Percentiles rank a stretch among this genome's conserved stretches.
Evolutionary conservation across 2,113 vertebrate genomes (phyloP).

Genomic region (Indri indri): DNA sequence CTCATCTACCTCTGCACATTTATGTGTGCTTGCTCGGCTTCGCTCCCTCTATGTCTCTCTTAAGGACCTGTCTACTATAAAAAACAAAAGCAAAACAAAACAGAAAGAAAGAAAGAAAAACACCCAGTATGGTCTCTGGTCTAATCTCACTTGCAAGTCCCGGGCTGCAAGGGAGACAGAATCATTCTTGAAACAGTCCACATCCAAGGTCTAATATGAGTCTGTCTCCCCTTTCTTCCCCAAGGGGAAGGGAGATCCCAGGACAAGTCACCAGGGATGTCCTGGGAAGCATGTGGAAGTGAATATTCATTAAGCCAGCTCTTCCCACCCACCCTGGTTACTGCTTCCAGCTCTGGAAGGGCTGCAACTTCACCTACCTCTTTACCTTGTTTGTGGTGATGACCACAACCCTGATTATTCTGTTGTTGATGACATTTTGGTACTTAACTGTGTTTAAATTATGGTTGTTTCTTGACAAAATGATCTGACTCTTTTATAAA

Average conservation of each 20-base stretch:
- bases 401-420: not conserved
- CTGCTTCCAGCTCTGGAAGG: not conserved
- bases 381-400: not conserved
- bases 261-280: not conserved
- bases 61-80: not conserved
- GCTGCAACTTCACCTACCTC: not conserved
- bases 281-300: not conserved
- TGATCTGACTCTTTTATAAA: not conserved
- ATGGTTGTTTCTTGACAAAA: not conserved
- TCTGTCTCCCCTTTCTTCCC: not conserved
- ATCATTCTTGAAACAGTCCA: not conserved
- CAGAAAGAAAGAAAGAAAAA: not conserved
- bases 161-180: not conserved
- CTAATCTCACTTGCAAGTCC: not conserved
- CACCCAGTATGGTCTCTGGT: not conserved
- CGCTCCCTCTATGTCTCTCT: not conserved
- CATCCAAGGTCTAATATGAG: not conserved
- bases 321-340: not conserved
- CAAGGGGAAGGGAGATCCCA: not conserved
- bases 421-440: not conserved
- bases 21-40: not conserved
- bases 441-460: not conserved
- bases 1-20: constrained; percentile 27
- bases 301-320: not conserved
- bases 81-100: not conserved